Evolutionary conservation across 2,888 invertebrate species (phyloP).

Genomic region (Seladonia tumulorum): DNA sequence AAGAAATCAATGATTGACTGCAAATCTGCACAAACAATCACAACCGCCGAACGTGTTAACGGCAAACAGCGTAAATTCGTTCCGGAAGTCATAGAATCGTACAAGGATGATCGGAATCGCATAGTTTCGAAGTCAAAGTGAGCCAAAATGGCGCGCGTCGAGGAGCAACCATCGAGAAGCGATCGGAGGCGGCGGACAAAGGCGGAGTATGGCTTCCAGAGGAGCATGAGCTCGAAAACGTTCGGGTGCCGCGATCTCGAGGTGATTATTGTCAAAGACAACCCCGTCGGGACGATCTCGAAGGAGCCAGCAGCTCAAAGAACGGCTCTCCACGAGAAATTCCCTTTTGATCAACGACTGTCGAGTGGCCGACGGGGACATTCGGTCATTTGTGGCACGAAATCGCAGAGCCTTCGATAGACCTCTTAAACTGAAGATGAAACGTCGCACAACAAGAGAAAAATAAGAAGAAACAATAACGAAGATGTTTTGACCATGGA

Average conservation of each 20-base stretch:
- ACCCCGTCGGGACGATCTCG: constrained; percentile 46
- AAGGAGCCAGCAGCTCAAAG: constrained; percentile 58
- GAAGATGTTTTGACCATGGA: too few relatives aligned
- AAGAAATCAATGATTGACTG: too few relatives aligned
- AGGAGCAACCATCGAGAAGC: constrained; percentile 2
- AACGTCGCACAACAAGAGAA: neutral
- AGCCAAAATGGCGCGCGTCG: neutral
- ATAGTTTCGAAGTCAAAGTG: neutral
- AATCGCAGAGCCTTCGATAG: neutral
- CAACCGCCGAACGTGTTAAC: neutral
- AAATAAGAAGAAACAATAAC: neutral
- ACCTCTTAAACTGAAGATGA: neutral
- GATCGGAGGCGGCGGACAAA: neutral
- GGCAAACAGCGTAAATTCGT: neutral
- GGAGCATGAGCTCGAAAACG: neutral
- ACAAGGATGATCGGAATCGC: neutral
- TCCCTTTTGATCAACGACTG: constrained; percentile 60
- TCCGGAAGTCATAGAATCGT: neutral
- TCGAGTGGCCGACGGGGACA: constrained; percentile 50
- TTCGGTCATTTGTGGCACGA: neutral
- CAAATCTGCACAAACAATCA: neutral
- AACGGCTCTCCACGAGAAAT: constrained; percentile 33
- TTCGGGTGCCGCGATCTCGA: constrained; percentile 16
- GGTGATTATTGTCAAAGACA: constrained; percentile 64
- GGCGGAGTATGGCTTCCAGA: neutral